phyloP scores from a whole-genome alignment of 2,113 vertebrate genomes.

The Setophaga coronata region DNA sequence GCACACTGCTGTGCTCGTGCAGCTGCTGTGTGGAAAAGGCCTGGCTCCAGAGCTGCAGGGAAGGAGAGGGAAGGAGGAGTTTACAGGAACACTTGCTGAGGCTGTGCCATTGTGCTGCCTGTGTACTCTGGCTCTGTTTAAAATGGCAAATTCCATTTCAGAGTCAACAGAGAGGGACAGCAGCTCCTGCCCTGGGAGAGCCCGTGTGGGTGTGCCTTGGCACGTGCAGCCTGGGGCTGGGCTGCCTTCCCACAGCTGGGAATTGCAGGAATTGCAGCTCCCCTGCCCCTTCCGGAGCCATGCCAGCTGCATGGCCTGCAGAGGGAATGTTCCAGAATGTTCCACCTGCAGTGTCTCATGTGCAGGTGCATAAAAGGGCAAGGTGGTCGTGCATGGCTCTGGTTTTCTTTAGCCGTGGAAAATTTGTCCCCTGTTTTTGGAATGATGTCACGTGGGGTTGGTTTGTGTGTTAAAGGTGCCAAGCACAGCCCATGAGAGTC shows the following conservation, averaged over 20 bases:
- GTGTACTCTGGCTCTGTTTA: not conserved
- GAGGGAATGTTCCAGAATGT: accelerated
- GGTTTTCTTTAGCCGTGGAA: not conserved
- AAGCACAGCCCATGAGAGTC: not conserved
- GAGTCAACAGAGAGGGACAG: not conserved
- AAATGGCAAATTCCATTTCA: not conserved
- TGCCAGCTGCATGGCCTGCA: accelerated
- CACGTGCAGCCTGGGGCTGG: not conserved
- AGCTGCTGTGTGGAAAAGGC: not conserved
- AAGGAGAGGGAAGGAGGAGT: not conserved
- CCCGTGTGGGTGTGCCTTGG: not conserved
- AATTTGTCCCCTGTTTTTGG: not conserved
- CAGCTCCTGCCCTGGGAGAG: not conserved
- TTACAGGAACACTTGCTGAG: accelerated
- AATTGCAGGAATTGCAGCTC: not conserved
- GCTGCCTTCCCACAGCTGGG: not conserved
- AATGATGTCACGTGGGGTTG: not conserved
- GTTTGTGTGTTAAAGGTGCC: not conserved
- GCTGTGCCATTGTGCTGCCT: not conserved
- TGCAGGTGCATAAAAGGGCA: not conserved
- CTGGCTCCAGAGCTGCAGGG: not conserved
- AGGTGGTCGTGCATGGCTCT: accelerated
- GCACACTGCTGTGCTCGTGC: not conserved
- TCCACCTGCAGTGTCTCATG: accelerated
- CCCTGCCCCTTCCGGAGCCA: not conserved